Conservation (phyloP, 2,888 invertebrate species). For the Acrobasis consociella region DNA sequence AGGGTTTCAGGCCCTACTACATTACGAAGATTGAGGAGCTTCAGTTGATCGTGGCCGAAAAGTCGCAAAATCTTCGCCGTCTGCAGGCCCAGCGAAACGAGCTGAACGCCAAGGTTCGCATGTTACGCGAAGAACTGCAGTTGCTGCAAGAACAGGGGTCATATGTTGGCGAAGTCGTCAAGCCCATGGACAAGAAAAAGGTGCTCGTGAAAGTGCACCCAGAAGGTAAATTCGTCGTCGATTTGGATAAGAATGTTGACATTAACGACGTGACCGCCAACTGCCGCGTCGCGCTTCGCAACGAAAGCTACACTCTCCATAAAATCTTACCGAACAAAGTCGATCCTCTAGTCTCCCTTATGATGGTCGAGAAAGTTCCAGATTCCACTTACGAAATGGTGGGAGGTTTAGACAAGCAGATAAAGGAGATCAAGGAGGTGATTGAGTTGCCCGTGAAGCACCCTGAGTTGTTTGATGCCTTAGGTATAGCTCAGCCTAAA, state of each 20-base stretch:
- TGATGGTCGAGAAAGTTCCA: conserved; percentile 99
- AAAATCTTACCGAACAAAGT: conserved; percentile 99
- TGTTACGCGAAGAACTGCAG: conserved; percentile 98
- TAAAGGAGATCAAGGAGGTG: conserved; percentile 99
- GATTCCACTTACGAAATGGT: conserved; percentile 99
- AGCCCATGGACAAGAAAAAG: conserved; percentile 99
- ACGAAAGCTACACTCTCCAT: conserved; percentile 99
- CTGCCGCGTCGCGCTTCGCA: conserved; percentile 97
- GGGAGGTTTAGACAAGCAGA: conserved; percentile 99
- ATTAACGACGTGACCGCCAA: conserved; percentile 99
- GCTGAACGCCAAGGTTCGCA: conserved; percentile 98
- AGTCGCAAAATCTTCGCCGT: conserved; percentile 97
- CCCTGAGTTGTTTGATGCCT: conserved; percentile 99
- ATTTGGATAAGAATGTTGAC: conserved; percentile 99
- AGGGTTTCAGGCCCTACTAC: conserved; percentile 97
- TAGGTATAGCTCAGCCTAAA: conserved; percentile 99
- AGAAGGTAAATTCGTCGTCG: conserved; percentile 99
- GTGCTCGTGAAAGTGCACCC: conserved; percentile 99
- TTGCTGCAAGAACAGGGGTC: conserved; percentile 98
- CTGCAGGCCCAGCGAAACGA: conserved; percentile 99
- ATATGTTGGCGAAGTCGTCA: conserved; percentile 99
- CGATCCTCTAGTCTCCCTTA: conserved; percentile 98
- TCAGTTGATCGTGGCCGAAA: conserved; percentile 97
- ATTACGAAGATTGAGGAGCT: conserved; percentile 99
- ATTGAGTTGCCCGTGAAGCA: conserved; percentile 99